These are phyloP conservation scores for Spodoptera littoralis DNA, from an alignment of 2,888 invertebrate genomes.

Conservation along the genomic window DNA sequence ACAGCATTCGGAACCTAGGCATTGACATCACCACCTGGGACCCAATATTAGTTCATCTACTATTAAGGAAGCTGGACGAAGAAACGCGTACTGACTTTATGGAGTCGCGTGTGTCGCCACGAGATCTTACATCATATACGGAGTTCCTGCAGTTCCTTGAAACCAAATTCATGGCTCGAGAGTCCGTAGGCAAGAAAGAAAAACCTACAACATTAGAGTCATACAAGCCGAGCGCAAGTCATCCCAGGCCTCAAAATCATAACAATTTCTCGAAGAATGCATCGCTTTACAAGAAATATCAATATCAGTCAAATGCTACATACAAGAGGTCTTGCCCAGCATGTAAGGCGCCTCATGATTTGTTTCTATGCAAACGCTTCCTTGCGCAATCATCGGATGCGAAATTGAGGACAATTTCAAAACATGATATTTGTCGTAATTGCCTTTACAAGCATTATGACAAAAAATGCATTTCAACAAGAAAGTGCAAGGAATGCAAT, in stretches of 20 bases:
- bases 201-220: no score
- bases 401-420: slow-evolving; percentile 8
- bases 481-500: slow-evolving; percentile 12
- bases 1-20: slow-evolving; percentile 9
- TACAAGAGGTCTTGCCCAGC: no score
- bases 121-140: no score
- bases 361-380: no score
- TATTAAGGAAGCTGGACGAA: slow-evolving; percentile 4
- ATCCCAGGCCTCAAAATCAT: slow-evolving; percentile 2
- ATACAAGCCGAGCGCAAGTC: slow-evolving; percentile 2
- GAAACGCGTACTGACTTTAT: no score
- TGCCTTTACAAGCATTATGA: slow-evolving; percentile 11
- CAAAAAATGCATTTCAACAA: slow-evolving; percentile 3
- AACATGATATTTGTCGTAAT: slow-evolving; percentile 8
- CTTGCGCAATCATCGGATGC: not conserved
- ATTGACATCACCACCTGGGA: slow-evolving; percentile 7
- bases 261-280: not conserved
- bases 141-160: no score
- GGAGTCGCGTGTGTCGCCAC: no score
- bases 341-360: no score
- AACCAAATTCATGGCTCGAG: no score
- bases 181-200: no score
- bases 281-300: slow-evolving; percentile 8
- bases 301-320: slow-evolving; percentile 6
- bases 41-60: slow-evolving; percentile 9